Evolutionary conservation across 1,140 invertebrate species (phyloP).

Genomic region (Polyergus mexicanus): DNA sequence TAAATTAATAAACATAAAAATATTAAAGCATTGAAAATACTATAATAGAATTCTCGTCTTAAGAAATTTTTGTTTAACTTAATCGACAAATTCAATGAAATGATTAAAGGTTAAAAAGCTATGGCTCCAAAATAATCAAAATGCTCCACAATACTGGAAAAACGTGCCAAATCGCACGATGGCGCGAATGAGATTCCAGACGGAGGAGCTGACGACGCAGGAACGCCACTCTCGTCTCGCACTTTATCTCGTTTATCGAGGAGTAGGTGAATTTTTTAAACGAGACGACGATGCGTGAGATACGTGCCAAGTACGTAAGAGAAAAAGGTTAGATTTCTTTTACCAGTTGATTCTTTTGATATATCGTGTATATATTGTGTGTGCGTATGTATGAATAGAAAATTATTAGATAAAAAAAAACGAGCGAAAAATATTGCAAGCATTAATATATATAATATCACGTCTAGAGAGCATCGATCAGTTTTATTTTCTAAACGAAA

Average conservation of each 20-base stretch:
- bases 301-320: slow-evolving; percentile 46
- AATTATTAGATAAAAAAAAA: slow-evolving; percentile 2
- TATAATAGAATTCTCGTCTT: background rate
- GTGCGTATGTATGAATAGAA: background rate
- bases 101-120: background rate
- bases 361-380: background rate
- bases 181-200: slow-evolving; percentile 52
- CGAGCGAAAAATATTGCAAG: background rate
- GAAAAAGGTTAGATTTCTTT: slow-evolving; percentile 40
- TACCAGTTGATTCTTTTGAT: background rate
- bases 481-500: slow-evolving; percentile 10
- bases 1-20: background rate
- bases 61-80: background rate
- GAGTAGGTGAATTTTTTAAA: slow-evolving; percentile 69
- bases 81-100: background rate
- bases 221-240: slow-evolving; percentile 65
- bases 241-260: slow-evolving; percentile 63
- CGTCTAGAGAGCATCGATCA: background rate
- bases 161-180: slow-evolving; percentile 74
- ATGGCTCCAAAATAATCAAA: background rate
- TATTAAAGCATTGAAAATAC: background rate
- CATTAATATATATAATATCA: background rate
- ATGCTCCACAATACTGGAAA: slow-evolving; percentile 43
- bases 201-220: slow-evolving; percentile 52
- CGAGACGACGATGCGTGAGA: slow-evolving; percentile 33